Conservation (phyloP, 2,797 vertebrate genomes). For the Hippopotamyrus pictus region DNA sequence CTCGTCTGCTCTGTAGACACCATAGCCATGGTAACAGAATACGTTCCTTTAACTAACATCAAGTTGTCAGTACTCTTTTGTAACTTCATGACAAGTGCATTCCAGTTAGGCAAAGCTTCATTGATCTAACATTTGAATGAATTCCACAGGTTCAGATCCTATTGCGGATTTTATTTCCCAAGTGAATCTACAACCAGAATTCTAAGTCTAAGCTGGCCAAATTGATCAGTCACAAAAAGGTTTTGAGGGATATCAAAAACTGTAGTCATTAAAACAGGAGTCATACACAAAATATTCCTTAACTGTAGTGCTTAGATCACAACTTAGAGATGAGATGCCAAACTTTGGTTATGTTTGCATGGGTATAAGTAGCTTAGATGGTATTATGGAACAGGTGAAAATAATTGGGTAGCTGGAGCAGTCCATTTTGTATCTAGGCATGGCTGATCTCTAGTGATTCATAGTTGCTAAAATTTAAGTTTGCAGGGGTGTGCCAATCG, state of each 20-base stretch:
- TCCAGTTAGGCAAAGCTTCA: not conserved
- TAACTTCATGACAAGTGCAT: not conserved
- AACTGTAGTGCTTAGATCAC: not conserved
- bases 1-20: not conserved
- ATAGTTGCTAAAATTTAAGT: not conserved
- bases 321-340: not conserved
- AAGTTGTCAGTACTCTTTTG: not conserved
- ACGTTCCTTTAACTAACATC: not conserved
- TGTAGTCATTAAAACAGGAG: not conserved
- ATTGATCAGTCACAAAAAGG: not conserved
- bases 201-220: not conserved
- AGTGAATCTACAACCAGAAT: not conserved
- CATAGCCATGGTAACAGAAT: not conserved
- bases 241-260: not conserved
- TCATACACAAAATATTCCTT: not conserved
- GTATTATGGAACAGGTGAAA: not conserved
- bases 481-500: not conserved
- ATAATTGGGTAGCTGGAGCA: not conserved
- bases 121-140: not conserved
- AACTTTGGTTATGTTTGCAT: not conserved
- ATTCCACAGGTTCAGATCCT: not conserved
- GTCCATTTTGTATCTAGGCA: not conserved
- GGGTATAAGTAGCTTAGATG: not conserved
- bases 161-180: not conserved
- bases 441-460: not conserved